phyloP scores from a whole-genome alignment of 2,113 vertebrate genomes.

The Rhea pennata region DNA sequence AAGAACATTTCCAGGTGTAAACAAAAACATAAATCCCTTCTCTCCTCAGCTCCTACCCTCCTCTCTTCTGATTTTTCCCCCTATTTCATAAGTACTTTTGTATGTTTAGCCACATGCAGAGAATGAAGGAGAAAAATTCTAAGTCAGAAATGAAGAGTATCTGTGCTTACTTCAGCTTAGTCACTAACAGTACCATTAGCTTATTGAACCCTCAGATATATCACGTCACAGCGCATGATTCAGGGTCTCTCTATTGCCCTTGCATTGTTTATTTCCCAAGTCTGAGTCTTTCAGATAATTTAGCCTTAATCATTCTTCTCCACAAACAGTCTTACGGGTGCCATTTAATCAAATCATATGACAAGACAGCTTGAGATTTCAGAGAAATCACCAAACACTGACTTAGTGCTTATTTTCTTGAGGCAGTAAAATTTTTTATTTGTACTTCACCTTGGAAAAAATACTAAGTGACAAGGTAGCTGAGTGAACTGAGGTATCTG shows the following conservation, averaged over 20 bases:
- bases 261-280: conserved; percentile 45
- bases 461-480: background rate
- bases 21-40: conserved; percentile 48
- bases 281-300: conserved; percentile 56
- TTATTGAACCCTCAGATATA: conserved; percentile 56
- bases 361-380: conserved; percentile 51
- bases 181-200: conserved; percentile 60
- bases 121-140: background rate
- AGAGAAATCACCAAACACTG: conserved; percentile 36
- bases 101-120: conserved; percentile 44
- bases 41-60: background rate
- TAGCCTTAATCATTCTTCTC: conserved; percentile 69
- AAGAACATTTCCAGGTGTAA: conserved; percentile 28
- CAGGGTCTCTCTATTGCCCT: conserved; percentile 36
- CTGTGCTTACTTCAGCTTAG: conserved; percentile 46
- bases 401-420: conserved; percentile 35
- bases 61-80: background rate
- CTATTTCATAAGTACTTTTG: background rate
- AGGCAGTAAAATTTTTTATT: background rate
- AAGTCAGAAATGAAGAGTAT: conserved; percentile 50
- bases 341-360: conserved; percentile 68
- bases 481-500: background rate
- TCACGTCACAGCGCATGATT: conserved; percentile 50
- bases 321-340: conserved; percentile 59
- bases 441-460: conserved; percentile 3